Conservation (phyloP, 2,888 invertebrate species). For the Nomada fucata region DNA sequence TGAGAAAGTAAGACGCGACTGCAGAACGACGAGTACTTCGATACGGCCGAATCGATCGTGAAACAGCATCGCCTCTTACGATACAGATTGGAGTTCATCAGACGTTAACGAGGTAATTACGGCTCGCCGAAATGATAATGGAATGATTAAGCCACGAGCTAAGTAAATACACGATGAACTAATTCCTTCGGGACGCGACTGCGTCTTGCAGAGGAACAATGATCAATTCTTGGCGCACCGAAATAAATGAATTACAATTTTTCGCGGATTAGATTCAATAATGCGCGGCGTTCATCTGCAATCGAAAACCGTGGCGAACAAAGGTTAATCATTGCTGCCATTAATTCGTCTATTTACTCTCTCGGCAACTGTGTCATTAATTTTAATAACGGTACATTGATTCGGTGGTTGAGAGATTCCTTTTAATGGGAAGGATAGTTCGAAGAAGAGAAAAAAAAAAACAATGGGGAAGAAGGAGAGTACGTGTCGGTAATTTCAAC, state of each 20-base stretch:
- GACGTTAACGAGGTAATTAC: slow-evolving; percentile 66
- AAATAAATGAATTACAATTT: too few species aligned
- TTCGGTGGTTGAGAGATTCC: neutral
- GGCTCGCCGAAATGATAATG: slow-evolving; percentile 60
- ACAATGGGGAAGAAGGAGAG: slow-evolving; percentile 6
- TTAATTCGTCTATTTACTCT: too few species aligned
- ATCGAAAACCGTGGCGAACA: neutral
- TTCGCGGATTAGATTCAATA: too few species aligned
- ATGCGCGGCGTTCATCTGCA: too few species aligned
- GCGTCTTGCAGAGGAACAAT: neutral
- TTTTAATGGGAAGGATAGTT: neutral
- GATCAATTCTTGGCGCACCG: neutral
- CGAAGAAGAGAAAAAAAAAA: neutral
- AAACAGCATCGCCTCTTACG: slow-evolving; percentile 45
- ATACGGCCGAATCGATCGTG: slow-evolving; percentile 49
- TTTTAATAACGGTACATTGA: neutral
- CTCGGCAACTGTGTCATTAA: neutral
- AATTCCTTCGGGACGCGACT: neutral
- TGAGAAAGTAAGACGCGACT: neutral
- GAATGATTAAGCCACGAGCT: slow-evolving; percentile 52
- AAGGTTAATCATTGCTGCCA: neutral
- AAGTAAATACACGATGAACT: slow-evolving; percentile 50
- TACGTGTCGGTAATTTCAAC: slow-evolving; percentile 21
- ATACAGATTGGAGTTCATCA: slow-evolving; percentile 64
- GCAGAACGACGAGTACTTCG: slow-evolving; percentile 1